Percentiles rank a stretch among this genome's conserved stretches.
These are phyloP conservation scores for Otus sunia DNA, from an alignment of 2,113 vertebrate species.

Conservation along the genomic window DNA sequence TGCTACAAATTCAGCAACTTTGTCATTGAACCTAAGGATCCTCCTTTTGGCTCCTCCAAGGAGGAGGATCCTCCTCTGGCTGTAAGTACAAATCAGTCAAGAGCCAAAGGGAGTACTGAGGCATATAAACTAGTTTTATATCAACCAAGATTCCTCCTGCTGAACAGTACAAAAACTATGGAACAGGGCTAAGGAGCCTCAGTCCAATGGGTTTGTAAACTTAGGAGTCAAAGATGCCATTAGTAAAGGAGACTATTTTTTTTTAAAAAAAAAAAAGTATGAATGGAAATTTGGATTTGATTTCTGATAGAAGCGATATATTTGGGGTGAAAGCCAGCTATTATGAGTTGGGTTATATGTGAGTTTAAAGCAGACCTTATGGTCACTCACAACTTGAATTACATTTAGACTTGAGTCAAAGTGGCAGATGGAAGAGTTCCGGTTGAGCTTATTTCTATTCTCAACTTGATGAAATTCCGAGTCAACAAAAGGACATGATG, in stretches of 20 bases:
- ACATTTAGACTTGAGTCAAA: not conserved
- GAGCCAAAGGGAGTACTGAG: not conserved
- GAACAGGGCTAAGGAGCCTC: not conserved
- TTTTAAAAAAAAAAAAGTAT: not conserved
- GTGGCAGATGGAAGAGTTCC: not conserved
- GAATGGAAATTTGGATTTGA: not conserved
- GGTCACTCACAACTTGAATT: not conserved
- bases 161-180: not conserved
- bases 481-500: not conserved
- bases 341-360: not conserved
- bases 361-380: not conserved
- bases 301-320: not conserved
- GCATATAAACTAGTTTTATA: not conserved
- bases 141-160: not conserved
- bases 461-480: not conserved
- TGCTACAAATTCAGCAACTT: not conserved
- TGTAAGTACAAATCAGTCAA: not conserved
- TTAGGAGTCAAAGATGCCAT: not conserved
- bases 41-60: not conserved
- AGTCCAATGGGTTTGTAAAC: not conserved
- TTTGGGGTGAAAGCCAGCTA: not conserved
- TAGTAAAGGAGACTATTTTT: not conserved
- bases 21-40: not conserved
- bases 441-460: not conserved
- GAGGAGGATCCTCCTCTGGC: too few species aligned